Evolutionary conservation across 1,140 invertebrate genomes (phyloP).

Genomic region (Plodia interpunctella): DNA sequence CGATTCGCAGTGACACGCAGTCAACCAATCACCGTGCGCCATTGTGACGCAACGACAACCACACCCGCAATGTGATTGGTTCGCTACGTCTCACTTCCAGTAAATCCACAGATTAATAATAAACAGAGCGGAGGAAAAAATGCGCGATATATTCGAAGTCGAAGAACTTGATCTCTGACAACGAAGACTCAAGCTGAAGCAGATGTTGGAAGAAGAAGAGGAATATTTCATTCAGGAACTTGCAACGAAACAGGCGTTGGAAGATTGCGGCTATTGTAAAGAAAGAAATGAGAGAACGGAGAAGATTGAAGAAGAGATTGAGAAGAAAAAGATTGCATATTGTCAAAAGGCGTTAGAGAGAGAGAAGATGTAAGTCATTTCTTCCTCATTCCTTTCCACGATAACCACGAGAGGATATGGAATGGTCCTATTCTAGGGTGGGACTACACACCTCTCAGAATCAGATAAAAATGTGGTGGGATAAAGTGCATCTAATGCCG

Average conservation of each 20-base stretch:
- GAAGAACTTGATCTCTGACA: slow-evolving; percentile 62
- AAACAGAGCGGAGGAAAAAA: slow-evolving; percentile 51
- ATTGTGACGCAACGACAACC: too few species aligned
- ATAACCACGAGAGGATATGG: too few species aligned
- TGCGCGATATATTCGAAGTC: slow-evolving; percentile 39
- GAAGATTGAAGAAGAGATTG: slow-evolving; percentile 45
- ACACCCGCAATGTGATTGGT: too few species aligned
- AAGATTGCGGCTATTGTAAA: slow-evolving; percentile 44
- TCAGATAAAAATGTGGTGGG: too few species aligned
- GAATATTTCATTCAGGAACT: slow-evolving; percentile 42
- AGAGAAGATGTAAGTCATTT: slow-evolving; percentile 60
- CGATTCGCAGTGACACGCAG: too few species aligned
- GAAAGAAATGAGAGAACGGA: slow-evolving; percentile 37
- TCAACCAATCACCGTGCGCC: too few species aligned
- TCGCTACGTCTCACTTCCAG: too few species aligned
- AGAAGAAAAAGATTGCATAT: slow-evolving; percentile 41
- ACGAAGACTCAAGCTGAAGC: slow-evolving; percentile 44
- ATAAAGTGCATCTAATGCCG: too few species aligned
- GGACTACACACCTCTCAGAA: too few species aligned
- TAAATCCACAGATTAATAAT: slow-evolving; percentile 37
- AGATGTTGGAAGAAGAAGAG: slow-evolving; percentile 49
- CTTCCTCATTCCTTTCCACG: too few species aligned
- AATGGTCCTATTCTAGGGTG: too few species aligned
- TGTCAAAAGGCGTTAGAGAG: slow-evolving; percentile 57
- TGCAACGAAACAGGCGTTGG: slow-evolving; percentile 26